Evolutionary conservation across 2,113 vertebrate genomes (phyloP).

Genomic region (Phalacrocorax aristotelis): DNA sequence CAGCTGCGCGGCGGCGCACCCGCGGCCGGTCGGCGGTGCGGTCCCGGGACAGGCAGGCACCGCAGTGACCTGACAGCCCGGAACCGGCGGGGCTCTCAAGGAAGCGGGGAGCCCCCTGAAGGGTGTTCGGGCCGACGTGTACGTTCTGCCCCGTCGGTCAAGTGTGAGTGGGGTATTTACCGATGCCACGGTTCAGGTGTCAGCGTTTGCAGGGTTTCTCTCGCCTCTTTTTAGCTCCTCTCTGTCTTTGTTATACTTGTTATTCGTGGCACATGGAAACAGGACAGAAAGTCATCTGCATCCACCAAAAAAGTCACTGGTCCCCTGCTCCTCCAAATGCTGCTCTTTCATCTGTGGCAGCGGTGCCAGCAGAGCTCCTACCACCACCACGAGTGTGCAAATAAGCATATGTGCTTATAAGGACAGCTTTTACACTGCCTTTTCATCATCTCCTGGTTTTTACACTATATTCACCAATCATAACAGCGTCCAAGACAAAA

Average conservation of each 20-base stretch:
- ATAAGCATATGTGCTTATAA: background rate
- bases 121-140: background rate
- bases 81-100: rapidly evolving
- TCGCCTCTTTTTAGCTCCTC: background rate
- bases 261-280: background rate
- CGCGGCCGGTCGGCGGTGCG: background rate
- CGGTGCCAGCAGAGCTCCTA: background rate
- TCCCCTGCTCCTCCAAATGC: background rate
- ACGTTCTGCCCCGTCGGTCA: no score
- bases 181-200: background rate
- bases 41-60: background rate
- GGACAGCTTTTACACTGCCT: background rate
- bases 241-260: background rate
- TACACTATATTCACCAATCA: background rate
- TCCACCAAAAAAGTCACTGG: rapidly evolving
- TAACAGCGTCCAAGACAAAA: background rate
- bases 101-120: no score
- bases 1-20: background rate
- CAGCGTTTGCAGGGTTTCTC: background rate
- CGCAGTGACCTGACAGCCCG: rapidly evolving
- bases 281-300: background rate
- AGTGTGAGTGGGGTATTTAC: rapidly evolving
- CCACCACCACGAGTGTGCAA: background rate
- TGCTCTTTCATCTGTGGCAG: rapidly evolving
- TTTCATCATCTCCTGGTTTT: background rate